Evolutionary conservation across 2,797 vertebrate genomes (phyloP), one percentile per base, ranked within the genome.

Genomic region (Steatocranus sp.): DNA sequence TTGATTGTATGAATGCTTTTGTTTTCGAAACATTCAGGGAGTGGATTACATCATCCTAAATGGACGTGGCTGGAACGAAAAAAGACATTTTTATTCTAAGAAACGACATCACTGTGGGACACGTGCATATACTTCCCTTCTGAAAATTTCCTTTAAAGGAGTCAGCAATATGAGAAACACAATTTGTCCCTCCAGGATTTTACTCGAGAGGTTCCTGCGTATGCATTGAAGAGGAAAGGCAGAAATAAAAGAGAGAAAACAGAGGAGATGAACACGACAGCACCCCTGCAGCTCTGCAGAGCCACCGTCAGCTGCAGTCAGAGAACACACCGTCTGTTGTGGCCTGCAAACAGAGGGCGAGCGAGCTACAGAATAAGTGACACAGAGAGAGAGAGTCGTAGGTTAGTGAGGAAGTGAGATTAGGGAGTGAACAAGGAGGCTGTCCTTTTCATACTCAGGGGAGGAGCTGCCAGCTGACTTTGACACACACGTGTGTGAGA

Each of bases 401-500:
- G 86, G 46, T 84, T 87, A 83, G 82, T 54, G 88, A 89, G 88
- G 89, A 86, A 90, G 91, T 46, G 83, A 84, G 51, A 70, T 20
- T 46, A 81, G 43, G 18, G 83, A 85, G 83, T 51, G 74, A 78
- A 58, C 48, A 50, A 38, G 41, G 70, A 68, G 76, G 78, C 54
- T 2, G 82, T 87, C 86, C 88, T 32, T 48, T 90, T 78, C 25
- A 66, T 76, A 30, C 48, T 5, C 51, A 11, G 74, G 54, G 84
- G 91, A 87, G 89, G 86, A 91, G 89, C 91, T 48, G 10, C 75
- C 32, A 73, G 25, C 48, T 74, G 93, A 91, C 88, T 93, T 90
- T 94, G 92, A 94, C 92, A 94, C 89, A 73, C 68, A 89, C 95
- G 93, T 93, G 94, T 96, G 95, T 90, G 91, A 87, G 83, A 86